Conservation (phyloP, 2,888 invertebrate genomes). For the Nephrocerus scutellatus region DNA sequence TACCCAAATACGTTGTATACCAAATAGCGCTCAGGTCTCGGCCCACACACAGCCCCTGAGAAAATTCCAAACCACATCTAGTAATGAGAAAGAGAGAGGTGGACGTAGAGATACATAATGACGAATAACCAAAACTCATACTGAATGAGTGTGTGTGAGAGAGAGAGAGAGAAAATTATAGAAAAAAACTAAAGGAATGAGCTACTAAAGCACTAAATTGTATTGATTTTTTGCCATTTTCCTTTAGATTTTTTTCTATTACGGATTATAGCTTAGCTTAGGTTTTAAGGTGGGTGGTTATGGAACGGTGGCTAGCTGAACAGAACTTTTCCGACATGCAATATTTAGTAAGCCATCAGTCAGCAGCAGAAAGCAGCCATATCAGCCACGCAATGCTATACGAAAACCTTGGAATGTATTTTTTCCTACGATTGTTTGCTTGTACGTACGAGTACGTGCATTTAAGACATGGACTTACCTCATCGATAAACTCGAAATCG, state of each 20-base stretch:
- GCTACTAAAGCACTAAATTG: slow-evolving; percentile 2
- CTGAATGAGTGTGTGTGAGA: too few relatives aligned
- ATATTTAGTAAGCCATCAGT: background rate
- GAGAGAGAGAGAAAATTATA: too few relatives aligned
- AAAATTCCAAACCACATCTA: too few relatives aligned
- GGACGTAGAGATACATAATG: too few relatives aligned
- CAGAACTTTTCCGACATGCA: too few relatives aligned
- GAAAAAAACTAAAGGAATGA: too few relatives aligned
- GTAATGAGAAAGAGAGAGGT: too few relatives aligned
- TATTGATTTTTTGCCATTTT: slow-evolving; percentile 9
- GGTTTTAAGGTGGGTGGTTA: background rate
- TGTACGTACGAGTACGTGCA: slow-evolving; percentile 13
- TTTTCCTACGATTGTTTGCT: background rate
- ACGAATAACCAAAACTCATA: too few relatives aligned
- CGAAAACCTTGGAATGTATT: background rate
- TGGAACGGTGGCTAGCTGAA: too few relatives aligned
- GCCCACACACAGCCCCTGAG: too few relatives aligned
- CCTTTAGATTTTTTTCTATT: background rate
- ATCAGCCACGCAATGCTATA: background rate
- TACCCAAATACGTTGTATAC: too few relatives aligned
- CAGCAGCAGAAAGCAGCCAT: slow-evolving; percentile 15
- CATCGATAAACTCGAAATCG: slow-evolving; percentile 72
- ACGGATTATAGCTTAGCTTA: slow-evolving; percentile 1
- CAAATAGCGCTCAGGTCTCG: too few relatives aligned
- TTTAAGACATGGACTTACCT: slow-evolving; percentile 51